Evolutionary conservation across 2,888 invertebrate genomes (phyloP).

Genomic region (Acrobasis repandana): DNA sequence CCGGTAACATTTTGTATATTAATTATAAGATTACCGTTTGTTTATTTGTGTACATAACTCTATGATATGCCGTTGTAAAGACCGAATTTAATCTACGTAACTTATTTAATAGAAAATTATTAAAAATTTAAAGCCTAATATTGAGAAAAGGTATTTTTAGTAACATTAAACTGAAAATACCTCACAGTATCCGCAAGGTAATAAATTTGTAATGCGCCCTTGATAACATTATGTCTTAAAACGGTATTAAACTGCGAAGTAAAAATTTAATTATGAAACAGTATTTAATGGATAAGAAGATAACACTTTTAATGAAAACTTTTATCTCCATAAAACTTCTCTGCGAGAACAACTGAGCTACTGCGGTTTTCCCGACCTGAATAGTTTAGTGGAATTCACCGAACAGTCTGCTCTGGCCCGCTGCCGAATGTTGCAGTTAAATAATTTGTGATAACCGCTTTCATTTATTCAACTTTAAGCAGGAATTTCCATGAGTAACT

Average conservation of each 20-base stretch:
- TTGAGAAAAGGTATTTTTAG: neutral
- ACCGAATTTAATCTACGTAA: too few relatives aligned
- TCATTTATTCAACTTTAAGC: conserved; percentile 71
- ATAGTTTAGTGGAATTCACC: conserved; percentile 73
- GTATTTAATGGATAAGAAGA: conserved; percentile 39
- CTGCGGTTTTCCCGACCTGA: conserved; percentile 74
- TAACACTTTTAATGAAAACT: conserved; percentile 41
- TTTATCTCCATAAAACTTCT: conserved; percentile 52
- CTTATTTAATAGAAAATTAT: too few relatives aligned
- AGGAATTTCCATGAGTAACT: conserved; percentile 43
- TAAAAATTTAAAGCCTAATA: neutral
- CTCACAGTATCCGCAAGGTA: neutral
- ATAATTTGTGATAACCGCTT: conserved; percentile 77
- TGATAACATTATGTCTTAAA: conserved; percentile 2
- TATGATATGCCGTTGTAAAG: too few relatives aligned
- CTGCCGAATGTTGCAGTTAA: conserved; percentile 76
- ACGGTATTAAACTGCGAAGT: neutral
- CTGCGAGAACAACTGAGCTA: conserved; percentile 66
- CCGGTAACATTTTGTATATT: too few relatives aligned
- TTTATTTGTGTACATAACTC: too few relatives aligned
- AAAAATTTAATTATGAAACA: conserved; percentile 20
- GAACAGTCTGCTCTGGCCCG: conserved; percentile 67
- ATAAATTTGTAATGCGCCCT: neutral
- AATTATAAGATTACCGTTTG: too few relatives aligned
- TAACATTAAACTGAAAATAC: neutral